Conservation (phyloP, 2,797 vertebrate species). For the Cynopterus sphinx region DNA sequence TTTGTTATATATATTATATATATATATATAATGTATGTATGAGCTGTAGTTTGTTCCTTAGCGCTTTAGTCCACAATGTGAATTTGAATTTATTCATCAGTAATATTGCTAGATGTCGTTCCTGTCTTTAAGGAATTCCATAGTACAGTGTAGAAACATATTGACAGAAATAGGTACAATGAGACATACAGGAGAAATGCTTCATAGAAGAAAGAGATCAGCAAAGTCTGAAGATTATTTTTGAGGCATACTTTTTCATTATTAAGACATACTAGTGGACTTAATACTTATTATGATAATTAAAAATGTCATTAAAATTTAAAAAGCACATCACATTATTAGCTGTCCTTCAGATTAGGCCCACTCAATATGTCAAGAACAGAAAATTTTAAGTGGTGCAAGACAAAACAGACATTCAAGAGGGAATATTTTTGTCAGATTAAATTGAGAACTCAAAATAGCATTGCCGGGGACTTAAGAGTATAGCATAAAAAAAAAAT, state of each 20-base stretch:
- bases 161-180: neutral
- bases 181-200: neutral
- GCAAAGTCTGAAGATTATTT: neutral
- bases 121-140: neutral
- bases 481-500: neutral
- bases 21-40: neutral
- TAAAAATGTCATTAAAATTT: conserved; percentile 8
- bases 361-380: neutral
- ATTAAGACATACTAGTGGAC: neutral
- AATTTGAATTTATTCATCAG: conserved; percentile 22
- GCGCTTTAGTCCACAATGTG: neutral
- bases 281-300: conserved; percentile 27
- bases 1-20: neutral
- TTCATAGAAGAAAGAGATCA: conserved; percentile 11
- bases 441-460: conserved; percentile 17
- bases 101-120: neutral
- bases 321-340: neutral
- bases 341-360: conserved; percentile 9
- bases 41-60: neutral
- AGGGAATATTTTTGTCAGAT: conserved; percentile 5
- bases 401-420: neutral
- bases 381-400: neutral
- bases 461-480: no score
- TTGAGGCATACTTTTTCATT: neutral
- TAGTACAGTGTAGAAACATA: neutral